Evolutionary conservation across 2,797 vertebrate genomes (phyloP), one percentile per base, ranked within the genome.

Genomic region (Melanogrammus aeglefinus): DNA sequence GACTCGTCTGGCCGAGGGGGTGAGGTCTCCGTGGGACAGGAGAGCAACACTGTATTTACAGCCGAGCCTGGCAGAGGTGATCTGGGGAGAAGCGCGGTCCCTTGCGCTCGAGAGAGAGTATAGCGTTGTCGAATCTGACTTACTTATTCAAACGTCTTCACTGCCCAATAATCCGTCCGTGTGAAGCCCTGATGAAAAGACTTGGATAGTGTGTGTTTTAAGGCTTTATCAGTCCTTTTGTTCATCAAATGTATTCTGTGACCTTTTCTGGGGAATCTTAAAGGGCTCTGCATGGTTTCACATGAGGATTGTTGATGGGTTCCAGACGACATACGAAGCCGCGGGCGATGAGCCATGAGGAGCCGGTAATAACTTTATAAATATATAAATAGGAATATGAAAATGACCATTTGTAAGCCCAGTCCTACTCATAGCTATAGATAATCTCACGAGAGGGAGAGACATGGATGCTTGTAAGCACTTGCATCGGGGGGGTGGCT

Each of bases 351-450:
- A 91, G 84, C 81, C 76, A 86, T 81, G 90, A 86, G 79, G 86
- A 90, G 90, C 91, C 92, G 94, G 91, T 93, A 89, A 88, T 87
- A 88, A 90, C 89, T 92, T 94, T 94, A 95, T 95, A 94, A 92
- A 94, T 94, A 94, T 94, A 94, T 93, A 94, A 91, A 94, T 94
- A 94, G 88, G 90, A 83, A 87, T 76, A 36, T 36, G 75, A 80
- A 78, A 80, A 90, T 87, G 83, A 83, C 86, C 90, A 92, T 94
- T 94, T 94, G 92, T 94, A 93, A 81, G 84, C 92, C 89, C 88
- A 84, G 86, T 93, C 89, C 89, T 90, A 87, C 89, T 92, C 87
- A 90, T 94, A 94, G 92, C 90, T 91, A 89, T 93, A 93, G 92
- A 91, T 86, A 88, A 92, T 92, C 91, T 93, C 84, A 82, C 79